Evolutionary conservation across 2,797 vertebrate species (phyloP).

Genomic region (Hapalemur alaotrensis): DNA sequence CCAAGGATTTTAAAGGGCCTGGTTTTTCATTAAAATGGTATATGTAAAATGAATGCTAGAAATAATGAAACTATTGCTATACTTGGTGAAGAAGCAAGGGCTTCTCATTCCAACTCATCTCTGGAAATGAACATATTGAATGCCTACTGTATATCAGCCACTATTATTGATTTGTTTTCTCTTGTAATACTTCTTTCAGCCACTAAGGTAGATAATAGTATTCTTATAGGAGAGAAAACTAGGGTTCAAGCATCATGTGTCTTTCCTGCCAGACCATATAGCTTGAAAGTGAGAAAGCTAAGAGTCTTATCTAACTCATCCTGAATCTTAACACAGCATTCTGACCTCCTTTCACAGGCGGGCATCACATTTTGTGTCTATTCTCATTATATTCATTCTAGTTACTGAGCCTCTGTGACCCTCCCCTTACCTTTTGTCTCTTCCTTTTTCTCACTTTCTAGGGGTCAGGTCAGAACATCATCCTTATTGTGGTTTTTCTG

Average conservation of each 20-base stretch:
- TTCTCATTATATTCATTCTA: background rate
- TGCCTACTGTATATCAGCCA: background rate
- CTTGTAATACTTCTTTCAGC: background rate
- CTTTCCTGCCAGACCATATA: background rate
- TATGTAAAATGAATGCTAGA: background rate
- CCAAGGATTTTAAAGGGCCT: background rate
- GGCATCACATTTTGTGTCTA: background rate
- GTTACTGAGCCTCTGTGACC: background rate
- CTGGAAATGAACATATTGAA: background rate
- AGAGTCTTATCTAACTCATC: background rate
- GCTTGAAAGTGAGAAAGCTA: background rate
- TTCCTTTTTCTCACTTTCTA: background rate
- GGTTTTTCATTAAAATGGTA: slow-evolving; percentile 26
- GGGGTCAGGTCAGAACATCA: background rate
- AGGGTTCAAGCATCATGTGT: background rate
- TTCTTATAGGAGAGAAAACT: background rate
- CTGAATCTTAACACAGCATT: background rate
- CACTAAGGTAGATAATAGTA: background rate
- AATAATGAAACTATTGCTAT: background rate
- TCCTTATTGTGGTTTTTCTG: background rate
- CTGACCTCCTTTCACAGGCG: background rate
- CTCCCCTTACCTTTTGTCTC: background rate
- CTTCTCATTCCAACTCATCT: background rate
- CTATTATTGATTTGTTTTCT: background rate
- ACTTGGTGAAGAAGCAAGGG: background rate